Conservation (phyloP, 2,888 invertebrate genomes). For the Drepanosiphum platanoidis region DNA sequence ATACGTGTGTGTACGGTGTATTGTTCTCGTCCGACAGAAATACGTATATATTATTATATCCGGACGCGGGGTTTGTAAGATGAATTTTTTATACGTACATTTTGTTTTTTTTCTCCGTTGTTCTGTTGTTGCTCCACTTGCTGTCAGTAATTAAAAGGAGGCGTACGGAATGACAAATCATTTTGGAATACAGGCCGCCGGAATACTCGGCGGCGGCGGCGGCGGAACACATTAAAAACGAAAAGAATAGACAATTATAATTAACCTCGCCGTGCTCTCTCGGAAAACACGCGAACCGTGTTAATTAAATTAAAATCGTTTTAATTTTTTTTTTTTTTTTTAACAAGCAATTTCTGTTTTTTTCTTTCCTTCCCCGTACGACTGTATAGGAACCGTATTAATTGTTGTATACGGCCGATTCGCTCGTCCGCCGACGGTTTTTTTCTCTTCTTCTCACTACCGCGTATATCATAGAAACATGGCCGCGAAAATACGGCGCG, state of each 20-base stretch:
- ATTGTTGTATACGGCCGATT: conserved; percentile 12
- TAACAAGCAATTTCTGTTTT: conserved; percentile 35
- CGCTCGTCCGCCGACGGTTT: conserved; percentile 23
- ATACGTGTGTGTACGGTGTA: too few species aligned
- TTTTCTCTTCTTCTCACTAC: conserved; percentile 41
- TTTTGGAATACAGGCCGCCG: conserved; percentile 20
- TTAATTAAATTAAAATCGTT: conserved; percentile 59
- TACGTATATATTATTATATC: neutral
- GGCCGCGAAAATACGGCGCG: neutral
- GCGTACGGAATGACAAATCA: conserved; percentile 48
- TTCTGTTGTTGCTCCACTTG: conserved; percentile 23
- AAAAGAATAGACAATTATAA: conserved; percentile 45
- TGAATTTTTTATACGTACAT: neutral
- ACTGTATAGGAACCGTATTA: conserved; percentile 27
- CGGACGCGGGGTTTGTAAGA: neutral
- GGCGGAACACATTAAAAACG: conserved; percentile 32
- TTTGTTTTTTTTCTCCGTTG: neutral
- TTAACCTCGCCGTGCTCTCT: conserved; percentile 51
- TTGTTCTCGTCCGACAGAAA: conserved; percentile 28
- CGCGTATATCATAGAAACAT: conserved; percentile 28
- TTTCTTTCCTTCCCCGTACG: neutral
- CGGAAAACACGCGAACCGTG: conserved; percentile 46
- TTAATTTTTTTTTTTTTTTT: conserved; percentile 28
- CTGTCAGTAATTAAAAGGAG: conserved; percentile 43
- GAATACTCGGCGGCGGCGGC: neutral